These are phyloP conservation scores for Spermophilus dauricus DNA, from an alignment of 2,113 vertebrate species.

Conservation along the genomic window DNA sequence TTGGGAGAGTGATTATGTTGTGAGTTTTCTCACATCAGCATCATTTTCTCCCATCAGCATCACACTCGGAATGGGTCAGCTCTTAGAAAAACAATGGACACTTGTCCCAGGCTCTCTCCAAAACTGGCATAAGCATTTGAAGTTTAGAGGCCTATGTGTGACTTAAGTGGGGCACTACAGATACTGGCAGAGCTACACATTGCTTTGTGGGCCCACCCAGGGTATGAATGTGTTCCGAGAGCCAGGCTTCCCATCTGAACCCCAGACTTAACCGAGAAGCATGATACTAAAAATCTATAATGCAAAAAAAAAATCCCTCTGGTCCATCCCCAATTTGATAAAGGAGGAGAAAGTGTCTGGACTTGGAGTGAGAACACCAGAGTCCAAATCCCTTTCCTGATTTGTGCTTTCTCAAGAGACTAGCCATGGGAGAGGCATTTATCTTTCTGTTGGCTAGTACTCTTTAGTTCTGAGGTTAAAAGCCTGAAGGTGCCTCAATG, in stretches of 20 bases:
- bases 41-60: not conserved
- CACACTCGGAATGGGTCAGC: not conserved
- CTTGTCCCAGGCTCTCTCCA: not conserved
- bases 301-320: not conserved
- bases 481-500: not conserved
- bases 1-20: conserved; percentile 37
- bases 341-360: not conserved
- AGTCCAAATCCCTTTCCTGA: not conserved
- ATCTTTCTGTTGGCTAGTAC: not conserved
- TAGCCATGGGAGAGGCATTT: not conserved
- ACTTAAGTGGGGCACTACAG: not conserved
- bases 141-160: conserved; percentile 8
- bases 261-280: not conserved
- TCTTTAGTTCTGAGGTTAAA: not conserved
- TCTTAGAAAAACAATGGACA: conserved; percentile 37
- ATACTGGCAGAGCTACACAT: not conserved
- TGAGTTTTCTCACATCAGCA: conserved; percentile 30
- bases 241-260: not conserved
- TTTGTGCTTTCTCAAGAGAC: not conserved
- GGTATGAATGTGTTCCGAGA: not conserved
- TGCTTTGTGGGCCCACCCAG: not conserved
- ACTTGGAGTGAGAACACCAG: not conserved
- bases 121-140: not conserved
- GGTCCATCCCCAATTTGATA: not conserved
- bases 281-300: not conserved